Percentiles rank a stretch among this genome's conserved stretches.
Conservation (phyloP, 2,113 vertebrate species). For the Pogona vitticeps region DNA sequence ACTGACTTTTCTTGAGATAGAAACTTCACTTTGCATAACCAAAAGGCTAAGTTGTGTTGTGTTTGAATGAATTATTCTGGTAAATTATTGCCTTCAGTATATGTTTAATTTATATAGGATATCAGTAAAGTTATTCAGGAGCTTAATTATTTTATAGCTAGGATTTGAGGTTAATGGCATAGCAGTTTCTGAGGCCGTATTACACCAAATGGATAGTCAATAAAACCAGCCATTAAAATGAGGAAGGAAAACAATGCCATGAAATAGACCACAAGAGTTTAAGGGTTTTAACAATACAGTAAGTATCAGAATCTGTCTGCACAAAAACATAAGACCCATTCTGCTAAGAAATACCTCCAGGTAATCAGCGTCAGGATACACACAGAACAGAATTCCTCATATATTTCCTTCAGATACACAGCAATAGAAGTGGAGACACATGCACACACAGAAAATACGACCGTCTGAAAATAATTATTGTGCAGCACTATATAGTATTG, state of each 20-base stretch:
- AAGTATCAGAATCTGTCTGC: neutral
- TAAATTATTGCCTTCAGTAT: conserved; percentile 3
- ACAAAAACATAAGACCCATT: neutral
- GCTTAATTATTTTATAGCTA: conserved; percentile 4
- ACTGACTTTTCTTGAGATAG: neutral
- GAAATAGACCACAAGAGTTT: conserved; percentile 8
- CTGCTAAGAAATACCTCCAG: neutral
- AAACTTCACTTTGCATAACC: neutral
- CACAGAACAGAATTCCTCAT: neutral
- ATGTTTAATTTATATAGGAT: neutral
- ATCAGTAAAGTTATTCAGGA: neutral
- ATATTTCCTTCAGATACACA: neutral
- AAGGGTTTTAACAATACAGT: neutral
- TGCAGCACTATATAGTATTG: neutral
- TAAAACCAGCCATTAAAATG: conserved; percentile 13
- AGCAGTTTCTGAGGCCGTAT: neutral
- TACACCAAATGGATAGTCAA: neutral
- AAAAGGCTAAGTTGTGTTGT: neutral
- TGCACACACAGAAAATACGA: neutral
- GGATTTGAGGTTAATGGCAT: neutral
- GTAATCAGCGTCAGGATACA: neutral
- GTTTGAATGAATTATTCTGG: neutral
- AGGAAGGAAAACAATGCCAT: neutral
- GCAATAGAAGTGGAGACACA: neutral
- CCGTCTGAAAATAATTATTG: neutral